Conservation (phyloP, 2,888 invertebrate species). For the Rhopalosiphum nymphaeae region DNA sequence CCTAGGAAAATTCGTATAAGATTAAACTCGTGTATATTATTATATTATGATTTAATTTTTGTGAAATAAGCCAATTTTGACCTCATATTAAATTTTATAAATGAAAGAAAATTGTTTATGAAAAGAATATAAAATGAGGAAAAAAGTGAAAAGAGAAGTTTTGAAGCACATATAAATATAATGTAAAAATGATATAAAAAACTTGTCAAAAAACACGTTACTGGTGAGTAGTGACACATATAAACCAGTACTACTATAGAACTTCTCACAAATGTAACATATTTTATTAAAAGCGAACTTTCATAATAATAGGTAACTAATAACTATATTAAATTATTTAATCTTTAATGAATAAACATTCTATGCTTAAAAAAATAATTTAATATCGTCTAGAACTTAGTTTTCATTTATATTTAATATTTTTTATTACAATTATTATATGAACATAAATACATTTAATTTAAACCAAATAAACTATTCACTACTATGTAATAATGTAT, state of each 20-base stretch:
- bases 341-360: slow-evolving; percentile 2
- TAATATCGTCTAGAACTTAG: not conserved
- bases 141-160: not conserved
- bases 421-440: not conserved
- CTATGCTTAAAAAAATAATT: not conserved
- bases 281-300: not conserved
- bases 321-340: not conserved
- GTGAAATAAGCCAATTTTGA: not conserved
- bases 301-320: not conserved
- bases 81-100: not conserved
- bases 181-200: not conserved
- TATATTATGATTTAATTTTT: not conserved
- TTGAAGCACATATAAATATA: not conserved
- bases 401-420: not conserved
- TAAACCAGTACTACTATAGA: not conserved
- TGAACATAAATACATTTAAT: not conserved
- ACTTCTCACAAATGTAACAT: not conserved
- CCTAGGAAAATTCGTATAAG: not conserved
- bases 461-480: not conserved
- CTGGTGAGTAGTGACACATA: not conserved
- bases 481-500: not conserved
- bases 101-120: not conserved
- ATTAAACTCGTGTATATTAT: not conserved
- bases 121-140: not conserved
- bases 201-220: not conserved